These are phyloP conservation scores for Elysia chlorotica DNA, from an alignment of 1,140 invertebrate species.

Conservation along the genomic window DNA sequence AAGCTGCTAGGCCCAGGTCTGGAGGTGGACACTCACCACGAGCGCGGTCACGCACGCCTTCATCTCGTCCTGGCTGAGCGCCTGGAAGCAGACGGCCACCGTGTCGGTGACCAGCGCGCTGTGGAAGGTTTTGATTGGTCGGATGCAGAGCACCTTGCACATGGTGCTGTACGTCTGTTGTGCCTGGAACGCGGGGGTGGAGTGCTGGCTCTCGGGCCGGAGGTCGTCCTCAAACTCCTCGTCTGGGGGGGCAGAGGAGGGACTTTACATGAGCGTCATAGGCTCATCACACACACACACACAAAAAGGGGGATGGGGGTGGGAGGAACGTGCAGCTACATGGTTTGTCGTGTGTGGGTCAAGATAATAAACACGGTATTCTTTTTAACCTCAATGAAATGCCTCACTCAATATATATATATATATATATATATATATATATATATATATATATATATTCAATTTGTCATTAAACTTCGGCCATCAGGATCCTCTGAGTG, in stretches of 20 bases:
- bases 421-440: too few species aligned
- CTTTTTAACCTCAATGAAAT: background rate
- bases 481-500: too few species aligned
- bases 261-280: too few species aligned
- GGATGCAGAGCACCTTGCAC: background rate
- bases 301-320: background rate
- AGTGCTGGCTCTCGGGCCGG: background rate
- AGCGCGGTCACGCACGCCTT: constrained; percentile 12
- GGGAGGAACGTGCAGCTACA: background rate
- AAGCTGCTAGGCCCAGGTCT: background rate
- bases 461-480: too few species aligned
- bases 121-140: constrained; percentile 13
- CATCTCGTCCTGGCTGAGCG: constrained; percentile 10
- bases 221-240: constrained; percentile 13
- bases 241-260: too few species aligned
- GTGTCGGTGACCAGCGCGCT: constrained; percentile 1
- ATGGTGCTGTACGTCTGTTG: constrained; percentile 4
- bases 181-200: background rate
- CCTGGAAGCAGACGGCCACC: background rate
- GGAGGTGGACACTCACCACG: constrained; percentile 12
- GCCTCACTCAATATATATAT: too few species aligned
- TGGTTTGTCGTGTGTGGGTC: background rate
- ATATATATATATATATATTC: too few species aligned
- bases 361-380: background rate
- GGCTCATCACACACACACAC: background rate